These are phyloP conservation scores for Nemopilema nomurai DNA, from an alignment of 30 jellyfish, hydroid and myxozoan species.

Conservation along the genomic window DNA sequence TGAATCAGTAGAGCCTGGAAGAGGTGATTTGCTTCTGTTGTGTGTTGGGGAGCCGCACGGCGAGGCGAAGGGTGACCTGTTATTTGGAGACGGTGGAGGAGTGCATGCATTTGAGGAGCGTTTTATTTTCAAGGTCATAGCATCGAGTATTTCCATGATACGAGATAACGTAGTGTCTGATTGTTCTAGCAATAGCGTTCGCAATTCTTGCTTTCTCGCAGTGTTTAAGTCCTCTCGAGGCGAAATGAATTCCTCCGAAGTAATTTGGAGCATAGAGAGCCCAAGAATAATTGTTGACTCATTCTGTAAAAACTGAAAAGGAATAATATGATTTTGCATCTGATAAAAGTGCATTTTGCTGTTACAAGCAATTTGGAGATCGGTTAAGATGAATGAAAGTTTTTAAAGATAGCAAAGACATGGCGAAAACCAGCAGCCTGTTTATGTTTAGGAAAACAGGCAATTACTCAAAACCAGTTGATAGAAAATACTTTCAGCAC, in stretches of 20 bases:
- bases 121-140: conserved; percentile 51
- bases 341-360: background rate
- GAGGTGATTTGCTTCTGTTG: conserved; percentile 53
- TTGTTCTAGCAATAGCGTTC: conserved; percentile 60
- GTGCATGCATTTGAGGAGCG: conserved; percentile 65
- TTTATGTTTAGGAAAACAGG: no score
- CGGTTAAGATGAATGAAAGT: background rate
- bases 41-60: conserved; percentile 73
- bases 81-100: conserved; percentile 97
- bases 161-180: conserved; percentile 65
- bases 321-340: background rate
- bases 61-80: conserved; percentile 80
- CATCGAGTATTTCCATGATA: conserved; percentile 66
- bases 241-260: conserved; percentile 95
- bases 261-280: conserved; percentile 72
- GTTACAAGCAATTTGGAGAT: background rate
- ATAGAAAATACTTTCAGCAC: background rate
- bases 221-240: conserved; percentile 93
- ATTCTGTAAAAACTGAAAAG: conserved; percentile 53
- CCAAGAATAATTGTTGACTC: conserved; percentile 89
- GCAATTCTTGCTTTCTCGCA: conserved; percentile 72
- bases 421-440: no score
- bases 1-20: conserved; percentile 2
- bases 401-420: background rate
- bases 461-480: no score